A percentile compares a stretch with the other conserved stretches of the same genome.
phyloP scores from a whole-genome alignment of 2,888 invertebrate species.

The Drosophila phalerata region DNA sequence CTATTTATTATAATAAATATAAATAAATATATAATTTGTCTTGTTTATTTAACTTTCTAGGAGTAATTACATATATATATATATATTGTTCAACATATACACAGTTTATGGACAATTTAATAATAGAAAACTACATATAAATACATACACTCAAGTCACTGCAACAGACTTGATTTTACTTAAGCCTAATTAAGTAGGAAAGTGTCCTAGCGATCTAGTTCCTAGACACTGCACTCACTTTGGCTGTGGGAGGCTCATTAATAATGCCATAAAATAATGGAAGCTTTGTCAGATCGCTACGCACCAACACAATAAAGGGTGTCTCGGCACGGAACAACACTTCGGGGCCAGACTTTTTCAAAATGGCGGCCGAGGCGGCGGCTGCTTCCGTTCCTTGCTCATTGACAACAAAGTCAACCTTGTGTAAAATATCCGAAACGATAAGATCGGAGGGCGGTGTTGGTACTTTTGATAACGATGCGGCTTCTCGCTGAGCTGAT shows the following conservation, averaged over 20 bases:
- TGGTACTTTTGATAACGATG: slow-evolving; percentile 84
- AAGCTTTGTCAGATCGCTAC: slow-evolving; percentile 88
- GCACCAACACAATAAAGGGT: slow-evolving; percentile 90
- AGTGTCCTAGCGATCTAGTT: slow-evolving; percentile 18
- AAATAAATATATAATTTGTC: background rate
- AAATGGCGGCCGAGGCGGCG: slow-evolving; percentile 87
- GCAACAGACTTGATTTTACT: slow-evolving; percentile 1
- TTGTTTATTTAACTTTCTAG: slow-evolving; percentile 1
- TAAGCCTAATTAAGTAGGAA: slow-evolving; percentile 18
- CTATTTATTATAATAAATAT: background rate
- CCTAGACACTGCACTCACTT: slow-evolving; percentile 3
- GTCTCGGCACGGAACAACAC: slow-evolving; percentile 87
- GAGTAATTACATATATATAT: background rate
- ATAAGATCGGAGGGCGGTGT: slow-evolving; percentile 83
- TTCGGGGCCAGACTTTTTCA: slow-evolving; percentile 87
- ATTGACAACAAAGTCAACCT: slow-evolving; percentile 88
- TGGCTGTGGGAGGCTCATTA: slow-evolving; percentile 86
- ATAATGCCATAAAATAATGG: slow-evolving; percentile 90
- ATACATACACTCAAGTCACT: slow-evolving; percentile 26
- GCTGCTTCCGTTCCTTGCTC: slow-evolving; percentile 90
- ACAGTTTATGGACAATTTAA: slow-evolving; percentile 33
- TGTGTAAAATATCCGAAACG: slow-evolving; percentile 88
- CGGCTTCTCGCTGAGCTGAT: slow-evolving; percentile 88
- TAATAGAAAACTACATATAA: slow-evolving; percentile 10
- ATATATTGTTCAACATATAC: background rate